Conservation (phyloP, 2,113 vertebrate species). For the Motacilla tschutschensis region DNA sequence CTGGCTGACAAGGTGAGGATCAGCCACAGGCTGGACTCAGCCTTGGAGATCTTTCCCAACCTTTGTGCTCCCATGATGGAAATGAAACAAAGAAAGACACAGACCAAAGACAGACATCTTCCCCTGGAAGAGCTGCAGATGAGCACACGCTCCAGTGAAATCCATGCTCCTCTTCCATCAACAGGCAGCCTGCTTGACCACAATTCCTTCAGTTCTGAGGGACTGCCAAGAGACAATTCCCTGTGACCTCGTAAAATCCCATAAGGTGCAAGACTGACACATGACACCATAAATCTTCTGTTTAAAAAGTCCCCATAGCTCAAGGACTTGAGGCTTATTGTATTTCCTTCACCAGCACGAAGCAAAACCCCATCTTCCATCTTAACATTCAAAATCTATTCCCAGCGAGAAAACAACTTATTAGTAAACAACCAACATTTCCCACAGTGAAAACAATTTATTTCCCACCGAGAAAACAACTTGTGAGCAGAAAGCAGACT, state of each 20-base stretch:
- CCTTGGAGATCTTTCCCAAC: not conserved
- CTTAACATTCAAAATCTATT: conserved; percentile 26
- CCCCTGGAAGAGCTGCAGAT: not conserved
- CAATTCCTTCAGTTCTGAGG: not conserved
- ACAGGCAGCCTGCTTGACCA: not conserved
- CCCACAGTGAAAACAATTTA: conserved; percentile 65
- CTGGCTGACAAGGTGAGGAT: not conserved
- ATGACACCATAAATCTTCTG: not conserved
- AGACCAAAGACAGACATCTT: not conserved
- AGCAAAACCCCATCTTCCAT: not conserved
- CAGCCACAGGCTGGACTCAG: accelerated
- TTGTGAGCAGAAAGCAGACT: conserved; percentile 48
- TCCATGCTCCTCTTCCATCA: not conserved
- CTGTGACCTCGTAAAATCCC: not conserved
- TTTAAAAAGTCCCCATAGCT: not conserved
- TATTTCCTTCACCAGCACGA: not conserved
- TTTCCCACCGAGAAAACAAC: conserved; percentile 59
- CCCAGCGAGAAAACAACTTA: conserved; percentile 58
- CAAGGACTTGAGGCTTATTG: not conserved
- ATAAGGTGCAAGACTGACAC: not conserved
- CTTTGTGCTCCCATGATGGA: too few relatives aligned
- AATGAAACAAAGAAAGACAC: not conserved
- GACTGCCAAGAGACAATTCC: not conserved
- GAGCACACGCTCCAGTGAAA: not conserved
- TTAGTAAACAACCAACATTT: conserved; percentile 66